Evolutionary conservation across 1,140 invertebrate species (phyloP), one percentile per base, ranked within the genome.

Genomic region (Calosoma granatense): DNA sequence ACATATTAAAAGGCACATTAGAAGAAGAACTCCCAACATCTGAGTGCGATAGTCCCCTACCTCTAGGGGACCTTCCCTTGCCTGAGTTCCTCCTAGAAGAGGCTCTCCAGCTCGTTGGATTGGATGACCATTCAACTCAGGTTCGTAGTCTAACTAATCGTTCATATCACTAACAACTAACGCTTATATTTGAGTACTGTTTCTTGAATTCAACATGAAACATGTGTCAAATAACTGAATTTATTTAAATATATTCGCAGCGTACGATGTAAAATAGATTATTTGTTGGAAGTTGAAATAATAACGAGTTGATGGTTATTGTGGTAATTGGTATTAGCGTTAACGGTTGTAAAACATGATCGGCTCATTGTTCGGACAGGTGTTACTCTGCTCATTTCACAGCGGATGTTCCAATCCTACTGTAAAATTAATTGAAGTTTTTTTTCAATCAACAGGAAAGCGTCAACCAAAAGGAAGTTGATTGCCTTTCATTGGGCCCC

Each of bases 81-180:
- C 76, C 67, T 76, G 80, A 67, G 17, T 83, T 85, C 67, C 79
- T 84, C 61, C 77, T 88, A 36, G 85, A 87, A 64, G 84, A 86
- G 65, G 84, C 85, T 23, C 41, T 47, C 15, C 81, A 84, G 65
- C 78, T 86, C 19, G 82, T 86, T 39, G 83, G 83, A 54, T 78
- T 87, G 66, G 81, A 86, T 68, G 83, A 85, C 70, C 78, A 75
- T 63, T 69, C 74, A 51, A 67, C 75, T 60, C 73, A 78, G 71
- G 77, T 79, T 60, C 57, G 41, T 60, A 56, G 14, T 14, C 4
- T 54, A 21, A 39, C 14, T 14, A 22, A 14, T 11, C 21, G n/a
- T n/a, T n/a, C n/a, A n/a, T n/a, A n/a, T n/a, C n/a, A n/a, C n/a
- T n/a, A n/a, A n/a, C n/a, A n/a, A n/a, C n/a, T n/a, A n/a, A n/a